Percentiles rank a stretch among this genome's conserved stretches.
phyloP scores from a whole-genome alignment of 1,140 invertebrate genomes.

The Pantala flavescens region DNA sequence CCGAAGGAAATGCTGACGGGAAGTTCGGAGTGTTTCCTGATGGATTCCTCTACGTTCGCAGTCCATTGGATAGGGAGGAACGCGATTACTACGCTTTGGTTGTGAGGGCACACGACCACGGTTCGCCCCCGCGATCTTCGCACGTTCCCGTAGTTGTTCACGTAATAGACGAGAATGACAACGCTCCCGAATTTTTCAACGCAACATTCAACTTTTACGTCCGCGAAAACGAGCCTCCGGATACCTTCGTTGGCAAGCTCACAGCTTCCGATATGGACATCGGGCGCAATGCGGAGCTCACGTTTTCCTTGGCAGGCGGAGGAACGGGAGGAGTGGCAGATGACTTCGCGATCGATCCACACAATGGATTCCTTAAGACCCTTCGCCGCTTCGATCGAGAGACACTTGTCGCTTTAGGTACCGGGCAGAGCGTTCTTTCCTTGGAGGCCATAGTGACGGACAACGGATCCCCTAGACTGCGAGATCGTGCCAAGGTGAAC shows the following conservation, averaged over 20 bases:
- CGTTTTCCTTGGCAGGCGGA: slow-evolving; percentile 64
- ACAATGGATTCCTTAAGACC: slow-evolving; percentile 86
- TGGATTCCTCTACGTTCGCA: slow-evolving; percentile 74
- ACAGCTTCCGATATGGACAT: slow-evolving; percentile 82
- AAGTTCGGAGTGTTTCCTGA: slow-evolving; percentile 87
- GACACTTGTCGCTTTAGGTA: slow-evolving; percentile 49
- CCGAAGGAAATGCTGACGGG: slow-evolving; percentile 67
- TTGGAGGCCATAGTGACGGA: slow-evolving; percentile 80
- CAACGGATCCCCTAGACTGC: slow-evolving; percentile 66
- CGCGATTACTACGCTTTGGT: slow-evolving; percentile 81
- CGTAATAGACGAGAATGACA: slow-evolving; percentile 93
- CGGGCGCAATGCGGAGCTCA: slow-evolving; percentile 82
- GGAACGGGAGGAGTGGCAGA: slow-evolving; percentile 41
- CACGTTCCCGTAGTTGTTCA: slow-evolving; percentile 79
- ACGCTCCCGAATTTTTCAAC: slow-evolving; percentile 78
- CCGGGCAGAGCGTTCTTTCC: slow-evolving; percentile 64
- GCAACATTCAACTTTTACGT: slow-evolving; percentile 74
- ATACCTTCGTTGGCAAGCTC: slow-evolving; percentile 82
- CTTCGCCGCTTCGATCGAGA: slow-evolving; percentile 78
- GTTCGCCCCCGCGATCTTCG: slow-evolving; percentile 60
- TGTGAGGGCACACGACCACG: slow-evolving; percentile 69
- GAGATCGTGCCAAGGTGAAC: slow-evolving; percentile 79
- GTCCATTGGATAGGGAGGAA: slow-evolving; percentile 74
- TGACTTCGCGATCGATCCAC: slow-evolving; percentile 78
- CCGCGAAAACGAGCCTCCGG: slow-evolving; percentile 76